These are phyloP conservation scores for Nasalis larvatus DNA, from an alignment of 2,113 vertebrate species.

Conservation along the genomic window DNA sequence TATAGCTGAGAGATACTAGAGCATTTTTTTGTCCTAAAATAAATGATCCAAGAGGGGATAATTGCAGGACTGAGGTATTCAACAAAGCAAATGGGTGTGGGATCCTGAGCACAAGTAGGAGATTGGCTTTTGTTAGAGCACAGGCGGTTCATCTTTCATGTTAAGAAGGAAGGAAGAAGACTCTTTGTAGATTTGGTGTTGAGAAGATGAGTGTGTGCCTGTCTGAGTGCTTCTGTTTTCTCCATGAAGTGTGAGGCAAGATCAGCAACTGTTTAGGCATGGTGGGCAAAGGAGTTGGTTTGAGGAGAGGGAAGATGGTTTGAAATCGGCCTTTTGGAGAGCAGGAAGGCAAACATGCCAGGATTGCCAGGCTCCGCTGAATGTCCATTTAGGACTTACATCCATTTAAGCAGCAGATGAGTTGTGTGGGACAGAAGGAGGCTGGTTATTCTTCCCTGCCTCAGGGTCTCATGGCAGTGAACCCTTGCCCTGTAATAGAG, in stretches of 20 bases:
- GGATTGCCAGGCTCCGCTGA: background rate
- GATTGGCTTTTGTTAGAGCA: background rate
- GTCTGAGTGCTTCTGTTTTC: constrained; percentile 5
- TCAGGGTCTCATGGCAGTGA: background rate
- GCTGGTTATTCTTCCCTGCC: background rate
- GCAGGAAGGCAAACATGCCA: background rate
- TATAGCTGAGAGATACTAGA: background rate
- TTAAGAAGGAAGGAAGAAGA: background rate
- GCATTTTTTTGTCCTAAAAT: background rate
- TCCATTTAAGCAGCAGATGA: background rate
- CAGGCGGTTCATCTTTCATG: background rate
- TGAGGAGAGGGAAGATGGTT: background rate
- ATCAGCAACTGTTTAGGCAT: background rate
- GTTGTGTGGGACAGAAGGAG: background rate
- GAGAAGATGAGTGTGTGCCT: background rate
- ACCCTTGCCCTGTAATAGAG: background rate
- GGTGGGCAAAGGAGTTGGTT: background rate
- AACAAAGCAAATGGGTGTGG: background rate
- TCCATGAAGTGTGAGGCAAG: background rate
- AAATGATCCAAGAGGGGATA: background rate
- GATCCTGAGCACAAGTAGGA: background rate
- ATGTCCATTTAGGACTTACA: background rate
- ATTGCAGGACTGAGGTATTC: background rate
- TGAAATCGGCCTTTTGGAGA: background rate
- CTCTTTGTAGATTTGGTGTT: background rate